Evolutionary conservation across 2,797 vertebrate species (phyloP), one percentile per base, ranked within the genome.

Genomic region (Fistularia commersonii): DNA sequence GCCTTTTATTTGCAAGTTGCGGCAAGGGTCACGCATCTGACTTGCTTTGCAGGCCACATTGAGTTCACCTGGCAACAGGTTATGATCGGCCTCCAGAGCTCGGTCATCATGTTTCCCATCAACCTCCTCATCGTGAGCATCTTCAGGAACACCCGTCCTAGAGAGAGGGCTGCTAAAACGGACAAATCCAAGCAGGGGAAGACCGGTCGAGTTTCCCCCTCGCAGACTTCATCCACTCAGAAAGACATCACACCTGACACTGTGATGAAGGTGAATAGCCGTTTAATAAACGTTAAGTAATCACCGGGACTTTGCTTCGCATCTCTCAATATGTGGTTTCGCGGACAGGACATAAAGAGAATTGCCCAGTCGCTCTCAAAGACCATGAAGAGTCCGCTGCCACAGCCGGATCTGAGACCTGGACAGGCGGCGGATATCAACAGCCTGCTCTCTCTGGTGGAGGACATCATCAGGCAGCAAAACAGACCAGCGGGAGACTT

Each of bases 61-160:
- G 93, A 95, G 72, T 96, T 98, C 81, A 97, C 94, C 0, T 95
- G 95, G 94, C 95, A 98, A 50, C 95, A 99, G 66, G 93, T 97
- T 55, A 92, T 95, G 92, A 95, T 96, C 6, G 96, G 95, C 37
- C 65, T 98, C 61, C 93, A 99, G 79, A 99, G 95, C 80, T 99
- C 96, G 8, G 78, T 98, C 71, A 93, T 99, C 51, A 94, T 97
- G 96, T 97, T 98, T 72, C 95, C 96, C 69, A 92, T 98, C 88
- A 98, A 98, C 80, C 88, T 98, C 60, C 88, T 98, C 33, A 98
- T 98, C 3, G 93, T 99, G 69, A 95, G 94, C 68, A 95, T 98
- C 87, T 98, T 99, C 89, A 90, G 94, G 81, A 95, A 94, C 49
- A 69, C 81, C 47, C 83, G 80, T 1, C 85, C 92, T 41, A 72